Conservation (phyloP, 1,140 invertebrate species). For the Lordiphosa mommai region DNA sequence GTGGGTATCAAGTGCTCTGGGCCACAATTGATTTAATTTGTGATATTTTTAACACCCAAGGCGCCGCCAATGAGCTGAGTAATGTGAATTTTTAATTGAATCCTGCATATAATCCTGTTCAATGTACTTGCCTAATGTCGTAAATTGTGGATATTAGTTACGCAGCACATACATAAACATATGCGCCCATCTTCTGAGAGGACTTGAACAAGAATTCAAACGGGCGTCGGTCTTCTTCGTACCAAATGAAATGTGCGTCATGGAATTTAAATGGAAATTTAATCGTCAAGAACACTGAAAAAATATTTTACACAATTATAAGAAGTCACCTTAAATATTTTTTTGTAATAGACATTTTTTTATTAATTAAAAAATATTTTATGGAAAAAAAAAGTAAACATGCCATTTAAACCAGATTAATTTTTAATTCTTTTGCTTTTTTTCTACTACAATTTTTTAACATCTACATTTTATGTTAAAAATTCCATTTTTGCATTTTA, state of each 20-base stretch:
- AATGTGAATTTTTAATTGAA: constrained; percentile 34
- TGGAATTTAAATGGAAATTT: constrained; percentile 46
- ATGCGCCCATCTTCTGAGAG: background rate
- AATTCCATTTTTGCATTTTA: too few species aligned
- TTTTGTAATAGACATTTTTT: too few species aligned
- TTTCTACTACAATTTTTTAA: too few species aligned
- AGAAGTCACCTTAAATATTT: too few species aligned
- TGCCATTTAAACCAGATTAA: too few species aligned
- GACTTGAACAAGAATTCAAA: constrained; percentile 31
- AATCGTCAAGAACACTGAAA: constrained; percentile 19
- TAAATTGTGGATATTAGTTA: constrained; percentile 50
- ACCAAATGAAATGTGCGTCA: constrained; percentile 30
- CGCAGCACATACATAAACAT: background rate
- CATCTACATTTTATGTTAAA: too few species aligned
- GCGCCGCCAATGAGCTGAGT: constrained; percentile 26
- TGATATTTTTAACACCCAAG: constrained; percentile 38
- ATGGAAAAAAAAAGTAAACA: too few species aligned
- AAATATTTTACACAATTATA: constrained; percentile 8
- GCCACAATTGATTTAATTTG: constrained; percentile 55
- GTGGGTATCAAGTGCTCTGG: constrained; percentile 26
- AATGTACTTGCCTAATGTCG: constrained; percentile 27
- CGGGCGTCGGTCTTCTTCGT: constrained; percentile 4
- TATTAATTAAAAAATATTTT: too few species aligned
- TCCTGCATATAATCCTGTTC: constrained; percentile 21
- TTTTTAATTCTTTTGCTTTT: too few species aligned